Conservation (phyloP, 2,797 vertebrate species). For the Harpagifer antarcticus region DNA sequence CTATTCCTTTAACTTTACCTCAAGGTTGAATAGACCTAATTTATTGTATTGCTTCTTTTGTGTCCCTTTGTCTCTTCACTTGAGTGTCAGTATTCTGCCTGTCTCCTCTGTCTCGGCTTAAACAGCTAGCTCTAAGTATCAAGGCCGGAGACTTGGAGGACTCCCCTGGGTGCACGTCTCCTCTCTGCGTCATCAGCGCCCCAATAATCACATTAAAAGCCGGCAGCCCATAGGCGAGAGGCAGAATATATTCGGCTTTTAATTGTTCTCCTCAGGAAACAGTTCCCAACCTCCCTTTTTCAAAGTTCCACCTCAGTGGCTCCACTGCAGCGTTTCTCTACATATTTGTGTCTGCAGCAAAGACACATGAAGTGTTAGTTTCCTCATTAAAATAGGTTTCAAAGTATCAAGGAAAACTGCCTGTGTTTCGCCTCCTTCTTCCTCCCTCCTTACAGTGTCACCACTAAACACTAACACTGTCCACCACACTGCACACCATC, state of each 20-base stretch:
- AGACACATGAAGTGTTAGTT: conserved; percentile 52
- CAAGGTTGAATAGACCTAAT: neutral
- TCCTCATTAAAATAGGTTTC: conserved; percentile 73
- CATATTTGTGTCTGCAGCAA: conserved; percentile 40
- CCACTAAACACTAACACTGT: neutral
- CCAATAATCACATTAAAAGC: conserved; percentile 48
- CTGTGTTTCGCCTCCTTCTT: conserved; percentile 2
- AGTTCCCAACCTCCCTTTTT: conserved; percentile 12
- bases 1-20: neutral
- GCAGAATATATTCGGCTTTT: conserved; percentile 55
- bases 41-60: neutral
- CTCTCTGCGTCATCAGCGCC: conserved; percentile 46
- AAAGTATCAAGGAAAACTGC: conserved; percentile 50
- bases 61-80: neutral
- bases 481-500: conserved; percentile 4
- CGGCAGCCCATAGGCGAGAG: conserved; percentile 31
- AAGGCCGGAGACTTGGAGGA: conserved; percentile 7
- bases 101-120: conserved; percentile 4
- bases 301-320: conserved; percentile 29
- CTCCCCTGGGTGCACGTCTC: conserved; percentile 41
- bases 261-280: conserved; percentile 66
- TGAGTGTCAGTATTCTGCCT: neutral
- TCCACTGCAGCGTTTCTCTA: conserved; percentile 30
- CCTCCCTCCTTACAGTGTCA: conserved; percentile 22
- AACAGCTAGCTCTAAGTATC: conserved; percentile 7